Conservation (phyloP, 2,113 vertebrate species). For the Corydoras sp. region DNA sequence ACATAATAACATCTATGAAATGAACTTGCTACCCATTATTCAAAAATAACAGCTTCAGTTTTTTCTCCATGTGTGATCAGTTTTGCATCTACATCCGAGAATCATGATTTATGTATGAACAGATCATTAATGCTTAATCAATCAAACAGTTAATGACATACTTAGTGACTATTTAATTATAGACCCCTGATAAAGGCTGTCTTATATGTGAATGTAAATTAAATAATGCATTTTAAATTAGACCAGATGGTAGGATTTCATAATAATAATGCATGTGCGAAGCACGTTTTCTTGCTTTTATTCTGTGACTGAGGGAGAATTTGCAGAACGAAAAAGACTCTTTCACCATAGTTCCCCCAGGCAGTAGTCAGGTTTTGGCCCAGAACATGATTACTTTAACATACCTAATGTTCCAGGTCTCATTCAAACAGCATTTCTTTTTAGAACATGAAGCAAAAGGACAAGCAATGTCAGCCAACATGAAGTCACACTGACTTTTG, state of each 20-base stretch:
- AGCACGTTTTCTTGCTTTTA: constrained; percentile 18
- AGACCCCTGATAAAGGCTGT: not conserved
- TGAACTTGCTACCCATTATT: constrained; percentile 15
- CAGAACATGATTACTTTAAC: not conserved
- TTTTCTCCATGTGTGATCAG: too few species aligned
- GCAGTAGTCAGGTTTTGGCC: not conserved
- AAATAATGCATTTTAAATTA: constrained; percentile 6
- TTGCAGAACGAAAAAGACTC: not conserved
- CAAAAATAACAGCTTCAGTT: not conserved
- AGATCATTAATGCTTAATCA: too few species aligned
- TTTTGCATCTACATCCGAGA: too few species aligned
- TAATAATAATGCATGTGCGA: constrained; percentile 14
- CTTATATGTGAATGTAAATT: not conserved
- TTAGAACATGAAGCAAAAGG: not conserved
- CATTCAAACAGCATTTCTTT: not conserved
- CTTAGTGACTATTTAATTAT: not conserved
- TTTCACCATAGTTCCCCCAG: not conserved
- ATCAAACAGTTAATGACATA: too few species aligned
- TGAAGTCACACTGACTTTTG: not conserved
- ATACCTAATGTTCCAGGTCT: not conserved
- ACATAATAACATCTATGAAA: constrained; percentile 1
- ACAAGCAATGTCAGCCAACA: not conserved
- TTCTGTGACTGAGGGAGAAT: not conserved
- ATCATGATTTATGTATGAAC: too few species aligned
- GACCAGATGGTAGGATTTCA: constrained; percentile 21